Evolutionary conservation across 2,797 vertebrate genomes (phyloP).

Genomic region (Eidolon dupreanum): DNA sequence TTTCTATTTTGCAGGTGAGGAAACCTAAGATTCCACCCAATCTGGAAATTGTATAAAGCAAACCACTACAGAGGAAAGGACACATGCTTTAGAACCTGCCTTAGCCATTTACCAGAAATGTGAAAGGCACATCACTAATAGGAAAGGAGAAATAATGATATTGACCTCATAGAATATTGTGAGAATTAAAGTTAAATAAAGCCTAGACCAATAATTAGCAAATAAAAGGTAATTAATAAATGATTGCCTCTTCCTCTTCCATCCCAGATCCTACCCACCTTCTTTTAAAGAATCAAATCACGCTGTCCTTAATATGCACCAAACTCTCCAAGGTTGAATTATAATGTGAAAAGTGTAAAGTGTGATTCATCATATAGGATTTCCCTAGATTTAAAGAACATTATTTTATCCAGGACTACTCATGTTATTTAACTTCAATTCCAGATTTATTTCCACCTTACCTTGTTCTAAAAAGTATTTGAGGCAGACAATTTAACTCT

Average conservation of each 20-base stretch:
- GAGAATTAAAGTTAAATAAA: not conserved
- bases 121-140: too few relatives aligned
- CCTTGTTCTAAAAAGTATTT: conserved; percentile 5
- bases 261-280: not conserved
- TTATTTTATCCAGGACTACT: conserved; percentile 10
- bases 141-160: not conserved
- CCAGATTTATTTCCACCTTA: not conserved
- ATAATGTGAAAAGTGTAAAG: not conserved
- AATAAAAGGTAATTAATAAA: not conserved
- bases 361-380: not conserved
- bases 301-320: not conserved
- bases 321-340: not conserved
- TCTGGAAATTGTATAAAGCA: too few relatives aligned
- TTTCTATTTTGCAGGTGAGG: too few relatives aligned
- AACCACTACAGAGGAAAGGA: too few relatives aligned
- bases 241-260: not conserved
- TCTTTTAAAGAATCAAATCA: not conserved
- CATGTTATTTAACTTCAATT: conserved; percentile 12
- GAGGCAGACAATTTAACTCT: not conserved
- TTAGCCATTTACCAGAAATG: too few relatives aligned
- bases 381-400: conserved; percentile 35
- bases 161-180: not conserved
- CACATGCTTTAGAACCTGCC: too few relatives aligned
- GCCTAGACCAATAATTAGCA: not conserved
- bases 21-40: too few relatives aligned